These are phyloP conservation scores for Sus cebifrons DNA, from an alignment of 2,797 vertebrate genomes.

Conservation along the genomic window DNA sequence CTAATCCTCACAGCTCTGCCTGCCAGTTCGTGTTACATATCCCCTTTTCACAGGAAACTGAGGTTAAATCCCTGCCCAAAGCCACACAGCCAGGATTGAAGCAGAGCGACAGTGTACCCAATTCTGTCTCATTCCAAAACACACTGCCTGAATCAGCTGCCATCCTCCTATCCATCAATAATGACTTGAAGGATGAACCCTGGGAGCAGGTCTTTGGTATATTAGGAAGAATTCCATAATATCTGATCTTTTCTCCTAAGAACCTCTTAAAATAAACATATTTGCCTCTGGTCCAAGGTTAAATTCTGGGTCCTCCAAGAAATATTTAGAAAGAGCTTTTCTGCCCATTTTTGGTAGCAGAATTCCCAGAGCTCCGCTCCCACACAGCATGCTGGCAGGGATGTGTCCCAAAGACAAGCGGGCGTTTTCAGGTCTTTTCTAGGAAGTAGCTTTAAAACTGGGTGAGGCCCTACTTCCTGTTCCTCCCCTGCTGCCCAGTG, in stretches of 20 bases:
- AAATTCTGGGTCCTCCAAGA: conserved; percentile 73
- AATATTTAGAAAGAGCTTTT: conserved; percentile 71
- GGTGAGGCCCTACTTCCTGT: conserved; percentile 58
- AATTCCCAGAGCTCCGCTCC: conserved; percentile 66
- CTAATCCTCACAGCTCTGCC: not conserved
- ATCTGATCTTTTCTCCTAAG: conserved; percentile 58
- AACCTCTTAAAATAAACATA: conserved; percentile 74
- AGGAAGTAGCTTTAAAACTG: conserved; percentile 56
- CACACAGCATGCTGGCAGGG: not conserved
- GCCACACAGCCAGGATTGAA: not conserved
- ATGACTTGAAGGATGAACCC: conserved; percentile 62
- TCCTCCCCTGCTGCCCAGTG: not conserved
- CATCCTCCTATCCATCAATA: conserved; percentile 36
- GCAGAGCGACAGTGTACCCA: not conserved
- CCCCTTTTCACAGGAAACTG: not conserved
- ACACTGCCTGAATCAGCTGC: not conserved
- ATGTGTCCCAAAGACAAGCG: conserved; percentile 37
- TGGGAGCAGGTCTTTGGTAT: conserved; percentile 25
- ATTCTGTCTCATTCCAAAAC: conserved; percentile 3
- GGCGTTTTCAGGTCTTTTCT: conserved; percentile 62
- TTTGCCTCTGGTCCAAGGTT: conserved; percentile 79
- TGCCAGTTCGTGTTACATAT: not conserved
- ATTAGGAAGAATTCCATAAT: conserved; percentile 59
- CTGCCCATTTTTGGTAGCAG: conserved; percentile 82
- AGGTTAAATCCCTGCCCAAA: not conserved